Evolutionary conservation across 2,113 vertebrate species (phyloP).

Genomic region (Potamarius usumacintae): DNA sequence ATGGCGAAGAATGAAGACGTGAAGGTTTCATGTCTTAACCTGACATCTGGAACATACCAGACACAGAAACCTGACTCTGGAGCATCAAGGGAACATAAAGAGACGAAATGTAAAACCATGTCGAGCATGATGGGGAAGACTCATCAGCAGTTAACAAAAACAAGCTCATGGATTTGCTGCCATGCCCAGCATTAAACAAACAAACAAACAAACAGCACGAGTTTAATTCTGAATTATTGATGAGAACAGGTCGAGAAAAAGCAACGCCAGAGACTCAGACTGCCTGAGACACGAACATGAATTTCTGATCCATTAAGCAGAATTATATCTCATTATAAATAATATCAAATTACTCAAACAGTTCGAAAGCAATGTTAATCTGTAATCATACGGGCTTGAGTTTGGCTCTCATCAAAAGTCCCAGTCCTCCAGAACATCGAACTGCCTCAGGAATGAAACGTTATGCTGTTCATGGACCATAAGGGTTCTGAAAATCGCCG

Average conservation of each 20-base stretch:
- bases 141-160: background rate
- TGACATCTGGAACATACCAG: constrained; percentile 31
- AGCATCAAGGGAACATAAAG: background rate
- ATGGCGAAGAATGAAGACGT: constrained; percentile 13
- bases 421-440: too few species aligned
- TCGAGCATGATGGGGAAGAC: background rate
- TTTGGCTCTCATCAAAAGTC: background rate
- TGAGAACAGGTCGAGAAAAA: constrained; percentile 10
- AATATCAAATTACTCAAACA: background rate
- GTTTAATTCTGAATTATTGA: constrained; percentile 21
- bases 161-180: background rate
- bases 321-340: background rate
- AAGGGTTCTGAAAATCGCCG: background rate
- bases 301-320: constrained; percentile 5
- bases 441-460: background rate
- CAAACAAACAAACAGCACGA: background rate
- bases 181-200: background rate
- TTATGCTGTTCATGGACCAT: background rate
- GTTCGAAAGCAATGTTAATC: background rate
- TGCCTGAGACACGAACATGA: background rate
- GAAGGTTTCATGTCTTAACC: constrained; percentile 6
- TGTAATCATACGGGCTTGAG: background rate
- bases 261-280: background rate
- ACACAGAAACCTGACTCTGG: constrained; percentile 21
- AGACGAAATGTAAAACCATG: constrained; percentile 1